A percentile compares a stretch with the other conserved stretches of the same genome.
These are phyloP conservation scores for Drosophila rubida DNA, from an alignment of 2,888 invertebrate genomes.

Conservation along the genomic window DNA sequence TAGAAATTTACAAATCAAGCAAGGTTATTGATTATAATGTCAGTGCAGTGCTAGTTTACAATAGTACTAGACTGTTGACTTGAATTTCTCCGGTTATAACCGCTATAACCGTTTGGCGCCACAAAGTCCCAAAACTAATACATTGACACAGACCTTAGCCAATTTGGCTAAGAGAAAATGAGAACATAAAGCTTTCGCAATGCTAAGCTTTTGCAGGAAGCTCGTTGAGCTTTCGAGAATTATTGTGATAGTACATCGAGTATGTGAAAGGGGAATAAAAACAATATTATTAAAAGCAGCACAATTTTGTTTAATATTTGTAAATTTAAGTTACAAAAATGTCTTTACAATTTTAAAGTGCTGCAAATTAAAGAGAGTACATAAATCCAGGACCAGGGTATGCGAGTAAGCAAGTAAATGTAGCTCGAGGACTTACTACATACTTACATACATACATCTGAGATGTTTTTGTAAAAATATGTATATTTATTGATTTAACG, in stretches of 20 bases:
- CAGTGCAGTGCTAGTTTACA: not conserved
- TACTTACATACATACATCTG: not conserved
- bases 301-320: constrained; percentile 21
- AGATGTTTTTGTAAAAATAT: constrained; percentile 13
- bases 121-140: not conserved
- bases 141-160: not conserved
- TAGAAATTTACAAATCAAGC: not conserved
- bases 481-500: constrained; percentile 34
- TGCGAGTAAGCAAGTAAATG: not conserved
- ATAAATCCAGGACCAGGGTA: not conserved
- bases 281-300: constrained; percentile 19
- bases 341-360: not conserved
- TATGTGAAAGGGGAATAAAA: constrained; percentile 30
- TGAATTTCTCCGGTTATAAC: not conserved
- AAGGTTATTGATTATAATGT: not conserved
- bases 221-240: constrained; percentile 22
- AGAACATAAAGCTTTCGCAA: not conserved
- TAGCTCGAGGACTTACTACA: not conserved
- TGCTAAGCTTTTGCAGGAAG: constrained; percentile 19
- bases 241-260: constrained; percentile 33
- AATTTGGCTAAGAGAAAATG: not conserved
- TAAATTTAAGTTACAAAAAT: not conserved
- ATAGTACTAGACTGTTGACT: not conserved
- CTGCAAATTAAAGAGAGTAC: not conserved
- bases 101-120: not conserved